These are phyloP conservation scores for Panagrolaimus sp. DNA, from an alignment of 1,140 invertebrate species.

Conservation along the genomic window DNA sequence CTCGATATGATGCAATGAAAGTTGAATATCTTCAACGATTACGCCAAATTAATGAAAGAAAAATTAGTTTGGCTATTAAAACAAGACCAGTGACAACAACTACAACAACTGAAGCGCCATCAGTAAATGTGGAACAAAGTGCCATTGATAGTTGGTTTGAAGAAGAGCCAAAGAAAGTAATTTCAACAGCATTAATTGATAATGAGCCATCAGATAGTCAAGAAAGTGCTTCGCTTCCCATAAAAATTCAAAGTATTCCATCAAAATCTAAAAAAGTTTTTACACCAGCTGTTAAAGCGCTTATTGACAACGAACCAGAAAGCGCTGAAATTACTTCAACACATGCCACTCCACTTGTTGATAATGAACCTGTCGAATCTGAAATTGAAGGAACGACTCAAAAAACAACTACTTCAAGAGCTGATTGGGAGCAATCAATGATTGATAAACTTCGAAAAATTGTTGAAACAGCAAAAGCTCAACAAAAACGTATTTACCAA, in stretches of 20 bases:
- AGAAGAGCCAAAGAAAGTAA: not conserved
- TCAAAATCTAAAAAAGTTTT: too few relatives aligned
- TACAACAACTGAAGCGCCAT: not conserved
- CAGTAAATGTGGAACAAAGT: not conserved
- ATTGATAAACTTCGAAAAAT: conserved; percentile 1
- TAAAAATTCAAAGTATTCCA: too few relatives aligned
- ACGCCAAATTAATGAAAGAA: conserved; percentile 18
- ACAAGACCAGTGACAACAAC: not conserved
- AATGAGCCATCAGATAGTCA: too few relatives aligned
- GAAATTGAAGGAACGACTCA: not conserved
- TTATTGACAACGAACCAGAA: too few relatives aligned
- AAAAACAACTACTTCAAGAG: not conserved
- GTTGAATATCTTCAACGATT: conserved; percentile 4
- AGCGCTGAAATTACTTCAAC: too few relatives aligned
- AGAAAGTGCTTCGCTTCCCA: too few relatives aligned
- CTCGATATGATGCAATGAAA: conserved; percentile 14
- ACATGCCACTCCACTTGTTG: not conserved
- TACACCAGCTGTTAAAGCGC: too few relatives aligned
- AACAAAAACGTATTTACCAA: not conserved
- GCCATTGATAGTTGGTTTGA: too few relatives aligned
- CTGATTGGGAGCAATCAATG: not conserved
- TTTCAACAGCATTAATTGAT: too few relatives aligned
- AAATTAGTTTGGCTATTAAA: conserved; percentile 9
- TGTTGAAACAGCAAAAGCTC: not conserved
- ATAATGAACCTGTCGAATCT: conserved; percentile 3